Evolutionary conservation across 2,888 invertebrate species (phyloP).

Genomic region (Pammene aurita): DNA sequence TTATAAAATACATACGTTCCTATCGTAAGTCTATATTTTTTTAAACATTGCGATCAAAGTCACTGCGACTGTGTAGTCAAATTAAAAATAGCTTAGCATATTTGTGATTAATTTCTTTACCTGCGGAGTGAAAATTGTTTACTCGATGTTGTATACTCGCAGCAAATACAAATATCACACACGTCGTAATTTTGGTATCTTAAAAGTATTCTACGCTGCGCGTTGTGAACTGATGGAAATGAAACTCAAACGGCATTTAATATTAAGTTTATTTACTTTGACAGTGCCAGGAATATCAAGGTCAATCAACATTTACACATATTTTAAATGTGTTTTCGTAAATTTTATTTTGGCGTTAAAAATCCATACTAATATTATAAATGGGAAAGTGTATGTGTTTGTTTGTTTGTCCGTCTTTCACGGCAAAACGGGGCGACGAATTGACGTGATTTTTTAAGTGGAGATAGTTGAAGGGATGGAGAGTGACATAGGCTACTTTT

Average conservation of each 20-base stretch:
- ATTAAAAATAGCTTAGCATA: conserved; percentile 17
- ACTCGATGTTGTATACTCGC: not conserved
- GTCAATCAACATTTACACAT: conserved; percentile 4
- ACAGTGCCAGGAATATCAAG: not conserved
- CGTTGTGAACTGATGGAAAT: not conserved
- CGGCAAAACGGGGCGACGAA: too few species aligned
- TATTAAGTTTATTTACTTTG: conserved; percentile 7
- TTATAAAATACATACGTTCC: too few species aligned
- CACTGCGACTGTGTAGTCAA: not conserved
- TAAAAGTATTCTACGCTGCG: not conserved
- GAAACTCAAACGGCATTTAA: conserved; percentile 6
- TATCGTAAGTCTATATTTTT: too few species aligned
- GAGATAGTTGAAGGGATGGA: too few species aligned
- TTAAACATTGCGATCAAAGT: too few species aligned
- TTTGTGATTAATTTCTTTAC: conserved; percentile 5
- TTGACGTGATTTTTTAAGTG: too few species aligned
- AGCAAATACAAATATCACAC: conserved; percentile 10
- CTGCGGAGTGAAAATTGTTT: not conserved
- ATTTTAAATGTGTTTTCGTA: not conserved
- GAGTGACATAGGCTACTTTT: too few species aligned
- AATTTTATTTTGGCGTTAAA: not conserved
- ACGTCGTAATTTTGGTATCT: conserved; percentile 8
- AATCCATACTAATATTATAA: too few species aligned
- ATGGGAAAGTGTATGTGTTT: too few species aligned
- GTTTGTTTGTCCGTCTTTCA: too few species aligned